phyloP scores from a whole-genome alignment of 2,888 invertebrate genomes.

The Scelioninae gen. 1 region DNA sequence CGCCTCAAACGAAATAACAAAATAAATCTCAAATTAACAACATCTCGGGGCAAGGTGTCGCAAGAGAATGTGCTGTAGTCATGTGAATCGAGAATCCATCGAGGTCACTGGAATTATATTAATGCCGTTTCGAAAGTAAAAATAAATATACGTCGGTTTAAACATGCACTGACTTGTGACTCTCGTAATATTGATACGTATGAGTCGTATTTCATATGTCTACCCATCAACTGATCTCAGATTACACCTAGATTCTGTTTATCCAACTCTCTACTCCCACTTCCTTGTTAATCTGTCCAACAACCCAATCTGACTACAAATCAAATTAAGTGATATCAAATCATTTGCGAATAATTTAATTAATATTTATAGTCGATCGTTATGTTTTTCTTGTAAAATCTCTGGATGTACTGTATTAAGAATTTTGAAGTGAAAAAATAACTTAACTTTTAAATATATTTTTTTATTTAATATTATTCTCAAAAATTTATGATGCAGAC shows the following conservation, averaged over 20 bases:
- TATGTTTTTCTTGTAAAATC: too few species aligned
- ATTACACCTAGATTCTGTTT: constrained; percentile 50
- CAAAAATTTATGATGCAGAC: too few species aligned
- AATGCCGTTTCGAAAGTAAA: constrained; percentile 41
- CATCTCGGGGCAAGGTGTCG: constrained; percentile 27
- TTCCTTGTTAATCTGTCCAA: constrained; percentile 31
- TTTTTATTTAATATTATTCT: too few species aligned
- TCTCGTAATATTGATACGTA: constrained; percentile 51
- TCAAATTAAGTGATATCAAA: neutral
- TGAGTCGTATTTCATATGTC: constrained; percentile 57
- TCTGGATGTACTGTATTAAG: too few species aligned
- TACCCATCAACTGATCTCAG: constrained; percentile 28
- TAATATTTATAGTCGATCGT: neutral
- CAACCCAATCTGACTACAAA: neutral
- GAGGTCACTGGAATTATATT: constrained; percentile 44
- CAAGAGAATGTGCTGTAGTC: constrained; percentile 10
- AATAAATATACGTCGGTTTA: constrained; percentile 29
- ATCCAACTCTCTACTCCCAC: constrained; percentile 24
- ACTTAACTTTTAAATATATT: too few species aligned
- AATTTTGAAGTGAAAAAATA: too few species aligned
- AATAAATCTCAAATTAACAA: constrained; percentile 35
- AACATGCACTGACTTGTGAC: constrained; percentile 45
- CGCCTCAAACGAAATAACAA: constrained; percentile 6
- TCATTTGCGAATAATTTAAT: neutral
- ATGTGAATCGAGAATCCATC: constrained; percentile 29